A percentile compares a stretch with the other conserved stretches of the same genome.
phyloP scores from a whole-genome alignment of 1,140 invertebrate species.

The Macrobrachium rosenbergii region DNA sequence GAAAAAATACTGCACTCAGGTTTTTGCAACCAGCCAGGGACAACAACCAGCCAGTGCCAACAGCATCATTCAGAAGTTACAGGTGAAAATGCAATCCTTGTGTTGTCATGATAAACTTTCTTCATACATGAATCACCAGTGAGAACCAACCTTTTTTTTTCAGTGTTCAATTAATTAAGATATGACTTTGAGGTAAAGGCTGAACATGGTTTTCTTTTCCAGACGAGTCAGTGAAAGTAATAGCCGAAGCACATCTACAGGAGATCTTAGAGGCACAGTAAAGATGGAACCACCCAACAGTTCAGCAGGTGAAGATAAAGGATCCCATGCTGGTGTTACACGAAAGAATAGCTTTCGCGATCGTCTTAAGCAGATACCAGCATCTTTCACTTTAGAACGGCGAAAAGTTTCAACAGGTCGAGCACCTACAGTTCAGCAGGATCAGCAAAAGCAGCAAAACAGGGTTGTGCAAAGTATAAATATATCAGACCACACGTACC shows the following conservation, averaged over 20 bases:
- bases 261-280: slow-evolving; percentile 35
- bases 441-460: not conserved
- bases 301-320: slow-evolving; percentile 10
- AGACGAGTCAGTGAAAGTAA: slow-evolving; percentile 52
- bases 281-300: not conserved
- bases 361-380: slow-evolving; percentile 42
- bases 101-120: not conserved
- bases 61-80: slow-evolving; percentile 57
- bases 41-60: slow-evolving; percentile 48
- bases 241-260: slow-evolving; percentile 48
- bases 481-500: no score
- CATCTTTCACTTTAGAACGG: slow-evolving; percentile 44
- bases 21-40: slow-evolving; percentile 50
- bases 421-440: slow-evolving; percentile 1
- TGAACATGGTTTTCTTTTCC: not conserved
- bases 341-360: slow-evolving; percentile 54
- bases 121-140: no score
- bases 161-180: not conserved
- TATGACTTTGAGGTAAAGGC: not conserved
- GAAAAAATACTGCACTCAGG: slow-evolving; percentile 31
- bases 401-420: slow-evolving; percentile 24
- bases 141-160: not conserved
- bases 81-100: slow-evolving; percentile 20
- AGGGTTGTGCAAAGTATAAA: not conserved
- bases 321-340: slow-evolving; percentile 24